phyloP scores from a whole-genome alignment of 2,888 invertebrate genomes.

The Andricus curvator region DNA sequence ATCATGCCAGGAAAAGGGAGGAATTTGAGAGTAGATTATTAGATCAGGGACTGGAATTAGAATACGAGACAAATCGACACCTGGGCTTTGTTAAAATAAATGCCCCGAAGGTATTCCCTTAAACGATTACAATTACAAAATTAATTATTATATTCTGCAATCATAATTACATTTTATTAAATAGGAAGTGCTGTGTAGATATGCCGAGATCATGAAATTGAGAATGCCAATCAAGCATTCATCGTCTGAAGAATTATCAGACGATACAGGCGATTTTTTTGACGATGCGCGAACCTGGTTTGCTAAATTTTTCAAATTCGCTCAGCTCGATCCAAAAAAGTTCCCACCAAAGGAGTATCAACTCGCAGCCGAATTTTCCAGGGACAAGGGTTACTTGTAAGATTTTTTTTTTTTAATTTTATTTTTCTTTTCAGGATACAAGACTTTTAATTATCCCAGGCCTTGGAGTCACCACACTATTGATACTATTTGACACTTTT shows the following conservation, averaged over 20 bases:
- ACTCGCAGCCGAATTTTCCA: constrained; percentile 85
- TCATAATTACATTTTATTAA: constrained; percentile 16
- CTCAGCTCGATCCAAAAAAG: constrained; percentile 81
- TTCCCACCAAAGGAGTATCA: constrained; percentile 83
- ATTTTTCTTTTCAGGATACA: background rate
- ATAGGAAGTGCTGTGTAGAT: constrained; percentile 84
- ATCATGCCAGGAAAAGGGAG: constrained; percentile 71
- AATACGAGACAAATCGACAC: constrained; percentile 82
- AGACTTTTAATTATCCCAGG: background rate
- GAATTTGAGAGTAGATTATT: constrained; percentile 76
- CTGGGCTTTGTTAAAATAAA: constrained; percentile 87
- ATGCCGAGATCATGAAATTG: constrained; percentile 88
- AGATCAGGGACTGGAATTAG: constrained; percentile 81
- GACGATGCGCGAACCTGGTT: constrained; percentile 78
- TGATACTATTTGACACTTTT: too few relatives aligned
- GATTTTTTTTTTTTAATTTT: constrained; percentile 66
- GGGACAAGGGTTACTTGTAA: constrained; percentile 87
- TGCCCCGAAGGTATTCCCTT: constrained; percentile 80
- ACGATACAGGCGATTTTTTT: constrained; percentile 73
- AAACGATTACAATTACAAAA: background rate
- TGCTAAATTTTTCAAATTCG: constrained; percentile 79
- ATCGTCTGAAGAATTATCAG: constrained; percentile 55
- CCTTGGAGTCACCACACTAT: too few relatives aligned
- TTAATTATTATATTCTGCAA: background rate
- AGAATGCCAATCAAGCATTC: constrained; percentile 85